Evolutionary conservation across 2,888 invertebrate genomes (phyloP).

Genomic region (Vanessa cardui): DNA sequence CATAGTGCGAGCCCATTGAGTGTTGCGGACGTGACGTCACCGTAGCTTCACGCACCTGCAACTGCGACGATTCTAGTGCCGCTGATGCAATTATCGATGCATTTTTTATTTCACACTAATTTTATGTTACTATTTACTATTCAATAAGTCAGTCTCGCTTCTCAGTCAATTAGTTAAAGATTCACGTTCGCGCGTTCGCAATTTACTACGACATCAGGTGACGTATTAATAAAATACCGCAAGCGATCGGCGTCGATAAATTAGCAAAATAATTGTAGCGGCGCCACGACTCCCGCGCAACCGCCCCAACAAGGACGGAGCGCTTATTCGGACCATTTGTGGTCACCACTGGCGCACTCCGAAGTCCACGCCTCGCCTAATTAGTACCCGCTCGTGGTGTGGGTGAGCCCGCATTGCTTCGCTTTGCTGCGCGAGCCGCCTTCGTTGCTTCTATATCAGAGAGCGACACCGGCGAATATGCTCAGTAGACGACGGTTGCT

Average conservation of each 20-base stretch:
- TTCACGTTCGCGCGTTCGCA: neutral
- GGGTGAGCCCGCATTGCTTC: constrained; percentile 72
- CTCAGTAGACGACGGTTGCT: constrained; percentile 24
- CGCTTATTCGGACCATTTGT: constrained; percentile 70
- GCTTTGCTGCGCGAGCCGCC: constrained; percentile 57
- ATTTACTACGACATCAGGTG: constrained; percentile 11
- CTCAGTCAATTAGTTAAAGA: neutral
- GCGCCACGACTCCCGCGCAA: constrained; percentile 70
- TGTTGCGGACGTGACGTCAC: constrained; percentile 69
- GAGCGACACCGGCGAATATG: constrained; percentile 37
- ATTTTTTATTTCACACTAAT: neutral
- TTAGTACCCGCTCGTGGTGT: constrained; percentile 67
- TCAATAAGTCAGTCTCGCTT: neutral
- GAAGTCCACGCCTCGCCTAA: constrained; percentile 67
- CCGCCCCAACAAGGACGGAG: constrained; percentile 67
- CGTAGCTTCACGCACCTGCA: constrained; percentile 65
- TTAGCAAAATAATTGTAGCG: constrained; percentile 61
- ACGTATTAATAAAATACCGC: constrained; percentile 5
- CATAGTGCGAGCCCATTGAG: constrained; percentile 73
- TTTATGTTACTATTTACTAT: neutral
- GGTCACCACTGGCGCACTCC: constrained; percentile 56
- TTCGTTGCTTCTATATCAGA: constrained; percentile 64
- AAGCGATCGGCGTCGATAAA: constrained; percentile 48
- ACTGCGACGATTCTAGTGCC: constrained; percentile 21
- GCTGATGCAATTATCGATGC: constrained; percentile 11